Percentiles rank a stretch among this genome's conserved stretches.
Conservation (phyloP, 2,888 invertebrate species). For the Gerosis bhagava region DNA sequence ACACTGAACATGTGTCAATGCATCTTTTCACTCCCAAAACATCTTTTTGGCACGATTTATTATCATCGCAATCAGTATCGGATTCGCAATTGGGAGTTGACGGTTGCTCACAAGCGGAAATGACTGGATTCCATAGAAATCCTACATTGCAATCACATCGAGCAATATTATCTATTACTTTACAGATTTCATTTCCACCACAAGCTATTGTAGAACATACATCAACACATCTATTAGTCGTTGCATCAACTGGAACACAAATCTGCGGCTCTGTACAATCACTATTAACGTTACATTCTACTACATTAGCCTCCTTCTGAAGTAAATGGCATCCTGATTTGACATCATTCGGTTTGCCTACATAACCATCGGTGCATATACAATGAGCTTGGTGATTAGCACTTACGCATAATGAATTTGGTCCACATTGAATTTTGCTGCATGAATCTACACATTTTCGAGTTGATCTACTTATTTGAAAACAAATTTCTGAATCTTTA, state of each 20-base stretch:
- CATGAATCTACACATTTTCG: constrained; percentile 94
- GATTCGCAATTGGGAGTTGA: constrained; percentile 90
- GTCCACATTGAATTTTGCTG: constrained; percentile 93
- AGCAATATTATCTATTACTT: constrained; percentile 86
- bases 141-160: constrained; percentile 90
- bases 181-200: constrained; percentile 91
- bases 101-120: constrained; percentile 92
- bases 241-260: constrained; percentile 85
- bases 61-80: constrained; percentile 87
- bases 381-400: constrained; percentile 93
- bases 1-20: constrained; percentile 88
- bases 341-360: constrained; percentile 92
- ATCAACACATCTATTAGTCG: constrained; percentile 87
- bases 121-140: constrained; percentile 92
- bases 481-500: constrained; percentile 92
- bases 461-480: constrained; percentile 89
- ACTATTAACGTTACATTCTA: constrained; percentile 85
- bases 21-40: constrained; percentile 93
- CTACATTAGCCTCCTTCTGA: constrained; percentile 80
- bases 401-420: constrained; percentile 93
- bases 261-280: constrained; percentile 89
- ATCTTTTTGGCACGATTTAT: constrained; percentile 91
- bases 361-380: constrained; percentile 91
- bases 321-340: constrained; percentile 90
- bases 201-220: constrained; percentile 92